Evolutionary conservation across 2,797 vertebrate genomes (phyloP).

Genomic region (Myripristis jacobus): DNA sequence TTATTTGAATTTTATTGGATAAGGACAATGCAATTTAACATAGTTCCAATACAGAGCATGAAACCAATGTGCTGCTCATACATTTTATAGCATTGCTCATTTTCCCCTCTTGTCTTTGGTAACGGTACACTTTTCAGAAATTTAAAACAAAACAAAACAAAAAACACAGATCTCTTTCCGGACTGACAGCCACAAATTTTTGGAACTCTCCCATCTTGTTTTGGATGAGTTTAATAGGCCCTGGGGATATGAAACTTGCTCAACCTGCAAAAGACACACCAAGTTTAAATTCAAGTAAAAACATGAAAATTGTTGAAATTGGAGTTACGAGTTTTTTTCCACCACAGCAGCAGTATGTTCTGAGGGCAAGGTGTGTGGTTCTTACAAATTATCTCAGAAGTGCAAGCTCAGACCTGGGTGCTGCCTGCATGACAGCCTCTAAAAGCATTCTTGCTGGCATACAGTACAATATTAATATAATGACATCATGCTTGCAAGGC

Average conservation of each 20-base stretch:
- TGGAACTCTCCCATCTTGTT: not conserved
- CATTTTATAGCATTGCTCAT: too few relatives aligned
- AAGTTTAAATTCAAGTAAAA: slow-evolving; percentile 58
- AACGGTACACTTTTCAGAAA: slow-evolving; percentile 15
- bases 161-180: slow-evolving; percentile 8
- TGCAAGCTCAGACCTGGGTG: slow-evolving; percentile 77
- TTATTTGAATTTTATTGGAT: too few relatives aligned
- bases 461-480: slow-evolving; percentile 21
- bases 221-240: slow-evolving; percentile 6
- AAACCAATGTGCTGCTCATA: too few relatives aligned
- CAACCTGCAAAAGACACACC: slow-evolving; percentile 23
- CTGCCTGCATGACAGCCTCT: slow-evolving; percentile 61
- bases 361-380: slow-evolving; percentile 71
- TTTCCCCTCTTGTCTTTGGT: too few relatives aligned
- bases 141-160: too few relatives aligned
- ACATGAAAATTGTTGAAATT: slow-evolving; percentile 39
- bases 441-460: slow-evolving; percentile 46
- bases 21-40: too few relatives aligned
- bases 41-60: too few relatives aligned
- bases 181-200: slow-evolving; percentile 11
- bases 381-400: slow-evolving; percentile 58
- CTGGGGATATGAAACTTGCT: slow-evolving; percentile 32
- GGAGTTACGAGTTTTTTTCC: slow-evolving; percentile 5
- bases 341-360: slow-evolving; percentile 51
- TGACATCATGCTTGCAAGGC: slow-evolving; percentile 31